These are phyloP conservation scores for Bothrops jararaca DNA, from an alignment of 2,113 vertebrate genomes.

Conservation along the genomic window DNA sequence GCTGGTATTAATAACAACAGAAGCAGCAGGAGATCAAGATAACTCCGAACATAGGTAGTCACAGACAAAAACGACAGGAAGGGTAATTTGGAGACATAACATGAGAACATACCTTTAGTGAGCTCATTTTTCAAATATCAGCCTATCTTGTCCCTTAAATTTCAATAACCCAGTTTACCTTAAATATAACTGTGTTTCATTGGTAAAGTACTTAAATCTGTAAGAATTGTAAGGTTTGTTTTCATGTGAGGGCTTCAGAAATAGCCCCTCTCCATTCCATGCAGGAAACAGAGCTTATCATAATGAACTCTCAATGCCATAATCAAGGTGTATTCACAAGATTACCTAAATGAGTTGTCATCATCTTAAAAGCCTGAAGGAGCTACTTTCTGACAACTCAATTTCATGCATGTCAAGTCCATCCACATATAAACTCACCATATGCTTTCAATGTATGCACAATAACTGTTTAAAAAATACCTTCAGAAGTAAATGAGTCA, in stretches of 20 bases:
- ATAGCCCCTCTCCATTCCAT: neutral
- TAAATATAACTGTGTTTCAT: neutral
- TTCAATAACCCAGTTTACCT: neutral
- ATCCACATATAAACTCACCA: neutral
- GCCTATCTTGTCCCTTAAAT: neutral
- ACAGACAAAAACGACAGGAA: neutral
- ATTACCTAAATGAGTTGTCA: neutral
- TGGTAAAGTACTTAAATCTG: neutral
- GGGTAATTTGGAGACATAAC: neutral
- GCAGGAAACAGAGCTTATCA: neutral
- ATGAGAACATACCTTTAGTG: neutral
- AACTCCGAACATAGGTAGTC: neutral
- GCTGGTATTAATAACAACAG: neutral
- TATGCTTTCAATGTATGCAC: neutral
- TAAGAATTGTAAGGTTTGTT: neutral
- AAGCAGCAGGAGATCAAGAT: neutral
- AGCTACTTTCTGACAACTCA: neutral
- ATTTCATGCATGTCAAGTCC: neutral
- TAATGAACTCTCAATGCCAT: neutral
- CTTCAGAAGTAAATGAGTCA: neutral
- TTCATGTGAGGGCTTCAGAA: neutral
- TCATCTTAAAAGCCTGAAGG: neutral
- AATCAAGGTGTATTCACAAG: neutral
- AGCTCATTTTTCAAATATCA: neutral
- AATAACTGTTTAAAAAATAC: neutral